These are phyloP conservation scores for Mycetomoellerius zeteki DNA, from an alignment of 1,140 invertebrate species.

Conservation along the genomic window DNA sequence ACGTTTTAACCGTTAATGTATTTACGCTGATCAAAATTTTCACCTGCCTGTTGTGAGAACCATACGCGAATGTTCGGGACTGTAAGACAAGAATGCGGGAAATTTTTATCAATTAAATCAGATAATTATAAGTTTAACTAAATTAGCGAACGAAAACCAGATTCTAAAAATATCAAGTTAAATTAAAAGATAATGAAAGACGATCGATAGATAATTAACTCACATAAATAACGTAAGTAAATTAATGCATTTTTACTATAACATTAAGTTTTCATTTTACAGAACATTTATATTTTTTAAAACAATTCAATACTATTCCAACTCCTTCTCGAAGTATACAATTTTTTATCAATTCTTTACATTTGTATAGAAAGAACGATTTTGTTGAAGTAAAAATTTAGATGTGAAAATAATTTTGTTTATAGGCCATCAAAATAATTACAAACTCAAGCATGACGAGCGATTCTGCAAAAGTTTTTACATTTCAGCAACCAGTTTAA, in stretches of 20 bases:
- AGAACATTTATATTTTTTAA: too few relatives aligned
- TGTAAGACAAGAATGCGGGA: background rate
- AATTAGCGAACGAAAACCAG: background rate
- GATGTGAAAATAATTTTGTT: too few relatives aligned
- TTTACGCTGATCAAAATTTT: conserved; percentile 18
- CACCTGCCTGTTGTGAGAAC: background rate
- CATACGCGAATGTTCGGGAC: background rate
- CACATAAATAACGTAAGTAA: background rate
- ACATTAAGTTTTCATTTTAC: background rate
- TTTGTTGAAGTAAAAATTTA: too few relatives aligned
- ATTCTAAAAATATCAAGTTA: background rate
- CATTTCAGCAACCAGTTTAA: too few relatives aligned
- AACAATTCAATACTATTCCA: background rate
- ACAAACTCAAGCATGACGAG: too few relatives aligned
- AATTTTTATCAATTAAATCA: background rate
- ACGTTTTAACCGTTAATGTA: conserved; percentile 28
- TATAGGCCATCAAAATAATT: too few relatives aligned
- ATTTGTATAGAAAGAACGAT: too few relatives aligned
- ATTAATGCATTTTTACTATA: background rate
- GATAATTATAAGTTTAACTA: background rate
- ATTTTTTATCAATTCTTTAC: conserved; percentile 4
- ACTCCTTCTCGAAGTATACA: background rate
- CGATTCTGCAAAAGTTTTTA: too few relatives aligned
- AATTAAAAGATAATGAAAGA: too few relatives aligned
- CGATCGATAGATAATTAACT: background rate